Evolutionary conservation across 2,888 invertebrate species (phyloP), one percentile per base, ranked within the genome.

Genomic region (Ganaspis brasiliensis): DNA sequence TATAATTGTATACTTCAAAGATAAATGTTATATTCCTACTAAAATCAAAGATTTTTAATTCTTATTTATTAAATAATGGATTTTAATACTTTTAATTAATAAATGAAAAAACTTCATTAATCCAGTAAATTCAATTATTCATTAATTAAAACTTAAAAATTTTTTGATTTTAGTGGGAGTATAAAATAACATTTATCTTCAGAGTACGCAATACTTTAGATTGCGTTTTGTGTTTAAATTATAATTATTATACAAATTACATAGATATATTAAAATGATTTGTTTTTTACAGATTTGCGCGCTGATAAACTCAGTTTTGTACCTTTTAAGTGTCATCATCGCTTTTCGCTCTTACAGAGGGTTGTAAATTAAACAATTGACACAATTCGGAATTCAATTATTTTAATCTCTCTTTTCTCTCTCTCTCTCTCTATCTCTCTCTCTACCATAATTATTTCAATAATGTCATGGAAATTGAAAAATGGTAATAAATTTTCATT

Each of bases 291-390:
- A 96, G 96, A 92, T 96, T 61, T 94, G 97, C 91, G 97, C 96
- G 14, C 91, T 97, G 16, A 93, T 97, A 19, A 94, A 96, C 88
- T 92, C 96, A 2, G 94, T 92, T 0, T 92, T 97, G 1, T 97
- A 97, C 89, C 92, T 96, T 59, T 85, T 96, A 70, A 97, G 97
- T 89, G 94, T 96, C 35, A 93, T 96, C 85, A 93, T 96, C 84
- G 97, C 97, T 40, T 94, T 95, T 87, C 95, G 96, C 82, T 94
- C 94, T 26, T 97, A 97, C 92, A 94, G 95, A 87, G 95, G 96
- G 81, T 93, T 96, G 83, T 96, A 94, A 94, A 86, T 0, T 14
- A 12, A 40, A 4, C 14, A 4, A n/a, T 63, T 31, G 31, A 31
- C 6, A 31, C 6, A 31, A 31, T 31, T 31, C 31, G 6, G 6